These are phyloP conservation scores for Xerus rutilus DNA, from an alignment of 2,797 vertebrate genomes.

Conservation along the genomic window DNA sequence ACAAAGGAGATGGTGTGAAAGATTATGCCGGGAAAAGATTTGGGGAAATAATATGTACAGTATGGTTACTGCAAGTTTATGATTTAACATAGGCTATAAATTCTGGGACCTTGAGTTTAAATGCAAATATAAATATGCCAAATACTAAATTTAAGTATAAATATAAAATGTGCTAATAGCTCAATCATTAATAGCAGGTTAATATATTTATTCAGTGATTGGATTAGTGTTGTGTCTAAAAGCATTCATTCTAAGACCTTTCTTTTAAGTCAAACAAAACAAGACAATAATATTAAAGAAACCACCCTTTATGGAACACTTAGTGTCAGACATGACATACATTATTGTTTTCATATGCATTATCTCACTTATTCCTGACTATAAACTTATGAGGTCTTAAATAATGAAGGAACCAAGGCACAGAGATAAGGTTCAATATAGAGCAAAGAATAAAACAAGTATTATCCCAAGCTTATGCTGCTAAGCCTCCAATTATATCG, in stretches of 20 bases:
- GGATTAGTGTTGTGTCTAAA: not conserved
- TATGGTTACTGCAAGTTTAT: not conserved
- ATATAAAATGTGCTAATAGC: slow-evolving; percentile 28
- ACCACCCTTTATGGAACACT: not conserved
- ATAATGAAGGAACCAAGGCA: not conserved
- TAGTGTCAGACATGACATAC: not conserved
- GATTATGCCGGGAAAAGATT: not conserved
- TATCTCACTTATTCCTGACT: not conserved
- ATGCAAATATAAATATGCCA: slow-evolving; percentile 32
- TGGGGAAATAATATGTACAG: not conserved
- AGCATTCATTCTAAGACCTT: not conserved
- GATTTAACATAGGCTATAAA: not conserved
- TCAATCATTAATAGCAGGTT: not conserved
- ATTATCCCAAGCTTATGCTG: not conserved
- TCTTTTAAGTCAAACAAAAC: not conserved
- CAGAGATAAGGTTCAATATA: not conserved
- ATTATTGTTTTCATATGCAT: not conserved
- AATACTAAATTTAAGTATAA: slow-evolving; percentile 11
- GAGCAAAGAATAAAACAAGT: not conserved
- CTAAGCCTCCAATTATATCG: not conserved
- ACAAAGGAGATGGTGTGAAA: not conserved
- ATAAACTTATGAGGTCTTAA: not conserved
- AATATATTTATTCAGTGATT: not conserved
- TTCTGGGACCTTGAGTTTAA: slow-evolving; percentile 1
- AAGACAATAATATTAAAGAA: not conserved